Evolutionary conservation across 2,797 vertebrate species (phyloP), one percentile per base, ranked within the genome.

Genomic region (Dicrostonyx torquatus): DNA sequence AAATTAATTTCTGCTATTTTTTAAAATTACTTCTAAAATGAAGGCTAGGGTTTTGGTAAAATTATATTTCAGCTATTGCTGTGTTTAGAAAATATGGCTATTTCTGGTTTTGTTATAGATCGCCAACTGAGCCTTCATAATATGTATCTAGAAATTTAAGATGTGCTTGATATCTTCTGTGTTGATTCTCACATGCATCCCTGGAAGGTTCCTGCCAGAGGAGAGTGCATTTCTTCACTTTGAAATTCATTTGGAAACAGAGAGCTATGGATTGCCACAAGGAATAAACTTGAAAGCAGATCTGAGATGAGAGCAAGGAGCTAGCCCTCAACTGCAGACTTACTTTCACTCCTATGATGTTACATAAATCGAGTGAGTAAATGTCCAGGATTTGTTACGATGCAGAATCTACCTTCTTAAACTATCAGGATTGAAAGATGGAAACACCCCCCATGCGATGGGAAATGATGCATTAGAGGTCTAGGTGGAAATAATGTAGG

Each of bases 31-130:
- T n/a, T 92, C 31, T 89, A n/a, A 93, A 93, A 82, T 48, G 37
- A 93, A 85, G 11, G 11, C 48, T 50, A 20, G n/a, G 45, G 45
- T 50, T 43, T 75, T 40, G 10, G 11, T 82, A 53, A 82, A 88
- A 82, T 93, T 64, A 20, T 64, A 53, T 82, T 68, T 87, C 24
- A 94, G 87, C 45, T 92, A 68, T 84, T 48, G 68, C n/a, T 86
- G 14, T 53, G 76, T 85, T 80, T 84, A 11, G 4, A 87, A 79
- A 62, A 79, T 73, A 48, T 73, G 22, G 62, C 72, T 17, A 15
- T 77, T 95, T 68, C 58, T 12, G 26, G 15, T 64, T 45, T 80
- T 77, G 50, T 68, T 68, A 75, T 0, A 40, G 12, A 13, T 20
- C 2, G 85, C 43, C 22, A 70, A 53, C 82, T 48, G 37, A 80